Conservation (phyloP, 2,888 invertebrate genomes). For the Parnassius glacialis region DNA sequence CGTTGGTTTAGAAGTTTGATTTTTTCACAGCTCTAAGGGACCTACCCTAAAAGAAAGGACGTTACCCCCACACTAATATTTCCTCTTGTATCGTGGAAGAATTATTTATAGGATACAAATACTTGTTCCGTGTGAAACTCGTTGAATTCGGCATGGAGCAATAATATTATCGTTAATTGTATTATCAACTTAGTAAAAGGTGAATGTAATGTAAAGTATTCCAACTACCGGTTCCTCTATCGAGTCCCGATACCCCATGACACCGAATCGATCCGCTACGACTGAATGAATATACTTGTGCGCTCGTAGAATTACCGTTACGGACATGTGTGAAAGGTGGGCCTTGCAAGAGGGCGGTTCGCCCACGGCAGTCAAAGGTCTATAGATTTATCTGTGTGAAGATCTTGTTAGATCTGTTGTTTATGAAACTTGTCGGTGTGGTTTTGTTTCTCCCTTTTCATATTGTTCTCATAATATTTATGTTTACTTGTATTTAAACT, state of each 20-base stretch:
- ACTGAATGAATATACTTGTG: constrained; percentile 38
- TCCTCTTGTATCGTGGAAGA: no score
- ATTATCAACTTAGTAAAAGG: background rate
- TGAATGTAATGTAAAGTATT: constrained; percentile 4
- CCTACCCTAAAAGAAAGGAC: no score
- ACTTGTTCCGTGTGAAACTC: no score
- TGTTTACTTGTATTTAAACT: background rate
- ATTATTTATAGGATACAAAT: no score
- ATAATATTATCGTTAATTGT: no score
- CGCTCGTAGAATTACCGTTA: constrained; percentile 9
- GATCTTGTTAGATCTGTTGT: constrained; percentile 26
- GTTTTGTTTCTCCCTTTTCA: constrained; percentile 15
- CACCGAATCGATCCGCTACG: constrained; percentile 45
- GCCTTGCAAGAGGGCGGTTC: constrained; percentile 13
- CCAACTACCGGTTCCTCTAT: constrained; percentile 18
- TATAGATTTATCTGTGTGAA: constrained; percentile 22
- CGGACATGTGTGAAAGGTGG: constrained; percentile 19
- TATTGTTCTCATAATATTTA: constrained; percentile 7
- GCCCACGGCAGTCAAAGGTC: constrained; percentile 26
- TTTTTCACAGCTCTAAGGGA: no score
- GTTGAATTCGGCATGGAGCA: no score
- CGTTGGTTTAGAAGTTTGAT: no score
- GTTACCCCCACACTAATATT: no score
- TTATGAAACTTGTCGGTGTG: constrained; percentile 18
- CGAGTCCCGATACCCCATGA: constrained; percentile 53